A percentile compares a stretch with the other conserved stretches of the same genome.
Evolutionary conservation across 2,888 invertebrate species (phyloP).

Genomic region (Melanostoma scalare): DNA sequence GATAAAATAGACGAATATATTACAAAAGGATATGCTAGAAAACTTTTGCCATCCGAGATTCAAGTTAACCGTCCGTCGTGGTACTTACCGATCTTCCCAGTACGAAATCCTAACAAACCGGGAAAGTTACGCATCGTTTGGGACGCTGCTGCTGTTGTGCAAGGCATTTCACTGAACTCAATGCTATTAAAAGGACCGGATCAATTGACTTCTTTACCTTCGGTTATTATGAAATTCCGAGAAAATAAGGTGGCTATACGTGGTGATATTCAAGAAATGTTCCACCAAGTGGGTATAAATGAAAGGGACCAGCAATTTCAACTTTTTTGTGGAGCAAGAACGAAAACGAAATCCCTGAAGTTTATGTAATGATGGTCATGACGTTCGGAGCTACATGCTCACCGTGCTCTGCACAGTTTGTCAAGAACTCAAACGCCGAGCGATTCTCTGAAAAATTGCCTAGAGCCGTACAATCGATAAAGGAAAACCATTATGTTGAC

Average conservation of each 20-base stretch:
- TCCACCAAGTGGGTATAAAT: neutral
- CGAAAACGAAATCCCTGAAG: neutral
- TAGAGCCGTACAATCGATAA: too few relatives aligned
- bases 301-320: neutral
- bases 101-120: neutral
- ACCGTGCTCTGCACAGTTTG: neutral
- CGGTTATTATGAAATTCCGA: neutral
- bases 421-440: neutral
- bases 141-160: too few relatives aligned
- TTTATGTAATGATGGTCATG: slow-evolving; percentile 6
- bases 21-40: too few relatives aligned
- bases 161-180: too few relatives aligned
- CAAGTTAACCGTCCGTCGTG: too few relatives aligned
- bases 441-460: neutral
- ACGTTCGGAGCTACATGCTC: neutral
- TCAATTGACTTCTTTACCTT: neutral
- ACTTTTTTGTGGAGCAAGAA: neutral
- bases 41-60: too few relatives aligned
- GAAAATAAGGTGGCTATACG: slow-evolving; percentile 1
- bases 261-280: neutral
- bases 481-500: neutral
- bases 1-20: too few relatives aligned
- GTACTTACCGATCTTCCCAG: slow-evolving; percentile 1
- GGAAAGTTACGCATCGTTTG: neutral
- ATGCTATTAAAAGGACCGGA: neutral